Evolutionary conservation across 2,888 invertebrate species (phyloP), one percentile per base, ranked within the genome.

Genomic region (Lysandra coridon): DNA sequence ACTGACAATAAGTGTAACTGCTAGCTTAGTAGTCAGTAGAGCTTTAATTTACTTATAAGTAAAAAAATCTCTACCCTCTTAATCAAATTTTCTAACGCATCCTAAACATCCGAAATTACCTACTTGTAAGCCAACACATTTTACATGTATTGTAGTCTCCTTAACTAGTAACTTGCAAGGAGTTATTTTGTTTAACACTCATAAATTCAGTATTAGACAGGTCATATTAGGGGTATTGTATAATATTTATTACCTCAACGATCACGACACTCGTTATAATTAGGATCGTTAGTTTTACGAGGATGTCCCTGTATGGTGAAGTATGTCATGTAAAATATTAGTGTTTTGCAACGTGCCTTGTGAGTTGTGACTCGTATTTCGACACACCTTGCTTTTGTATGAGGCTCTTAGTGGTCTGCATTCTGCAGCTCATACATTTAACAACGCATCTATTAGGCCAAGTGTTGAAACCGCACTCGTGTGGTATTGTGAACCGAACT

Each of bases 351-450:
- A 79, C 10, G 79, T 79, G 37, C n/a, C 62, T 75, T 79, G 75
- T 37, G 37, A 60, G 44, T 75, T 79, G 74, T 40, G 37, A 60
- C 75, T 23, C 14, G 60, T 40, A 40, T 79, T 79, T 75, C 79
- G 49, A n/a, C 75, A 79, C 40, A 53, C 62, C 44, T 62, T 85
- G 75, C 44, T 62, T 86, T 88, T 87, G 86, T 84, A 83, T 83
- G 84, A 81, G 84, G 83, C 83, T 83, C 82, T 85, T 84, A 83
- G 84, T 85, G 86, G 84, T 85, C 84, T 85, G 82, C 82, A 83
- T 62, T 80, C 53, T 57, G 40, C 77, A 62, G 73, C 53, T 74
- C 37, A n/a, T 57, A 53, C 14, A 44, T 62, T 62, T 75, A 79
- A 75, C 60, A 74, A 74, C 40, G 60, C 79, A 60, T 76, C 53